Base-by-base conservation (phyloP, 2,113 vertebrate species). In the Rhombomys opimus region DNA sequence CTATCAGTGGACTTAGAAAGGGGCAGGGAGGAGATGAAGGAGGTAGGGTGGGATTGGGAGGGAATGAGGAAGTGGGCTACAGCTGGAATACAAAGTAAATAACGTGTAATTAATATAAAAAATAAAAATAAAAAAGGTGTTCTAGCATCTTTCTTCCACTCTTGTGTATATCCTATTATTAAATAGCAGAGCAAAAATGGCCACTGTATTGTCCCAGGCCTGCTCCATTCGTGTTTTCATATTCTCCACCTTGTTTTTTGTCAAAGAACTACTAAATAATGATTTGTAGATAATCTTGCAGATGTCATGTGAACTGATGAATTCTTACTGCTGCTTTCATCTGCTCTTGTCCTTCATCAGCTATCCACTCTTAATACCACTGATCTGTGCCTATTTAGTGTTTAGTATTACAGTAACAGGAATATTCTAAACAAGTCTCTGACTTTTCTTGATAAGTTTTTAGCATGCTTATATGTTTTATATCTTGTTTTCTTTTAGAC, bases 371-470 rank as follows among this genome's bases (percentile, higher is more conserved):
- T 90, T 70, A 46, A 87, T 7, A 78, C 4, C n/a, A n/a, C 17
- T 38, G 84, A 70, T 84, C 22, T n/a, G 63, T 84, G 78, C 94
- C 2, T 4, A 80, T 4, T 23, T 59, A 50, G 20, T 18, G 70
- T n/a, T 80, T 38, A 38, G 35, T 91, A 87, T 85, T 94, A 20
- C 11, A 52, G 86, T 4, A 82, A 23, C 25, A 12, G 73, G 80
- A 91, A 61, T 85, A 59, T 30, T 95, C 4, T 63, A 85, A 87
- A 78, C 11, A 54, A 57, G 46, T 92, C 82, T 75, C 22, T 95
- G 61, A 52, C 50, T 91, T 96, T 96, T 25, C 38, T 30, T 76
- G 67, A 89, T 7, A 89, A 1, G 41, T 94, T 67, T 35, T 92
- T 78, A 87, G 3, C 11, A 63, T 90, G 20, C 52, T 78, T 93